These are phyloP conservation scores for Scaptomyza cyrtandrae DNA, from an alignment of 2,888 invertebrate species.

Conservation along the genomic window DNA sequence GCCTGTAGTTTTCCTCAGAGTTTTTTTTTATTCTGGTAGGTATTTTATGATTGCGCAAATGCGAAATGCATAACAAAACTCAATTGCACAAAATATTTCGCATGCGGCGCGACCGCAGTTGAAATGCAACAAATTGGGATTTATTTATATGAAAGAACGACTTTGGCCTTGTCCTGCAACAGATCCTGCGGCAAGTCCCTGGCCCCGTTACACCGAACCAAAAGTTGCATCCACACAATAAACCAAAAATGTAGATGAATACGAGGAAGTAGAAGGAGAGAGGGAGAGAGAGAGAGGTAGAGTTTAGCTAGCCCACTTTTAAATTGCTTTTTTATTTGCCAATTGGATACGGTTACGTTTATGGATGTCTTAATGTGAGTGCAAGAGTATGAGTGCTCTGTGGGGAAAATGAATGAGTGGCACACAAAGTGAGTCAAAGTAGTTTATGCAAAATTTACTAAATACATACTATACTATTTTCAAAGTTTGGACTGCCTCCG, in stretches of 20 bases:
- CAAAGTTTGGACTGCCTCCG: constrained; percentile 51
- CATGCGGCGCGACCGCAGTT: constrained; percentile 46
- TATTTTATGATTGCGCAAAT: constrained; percentile 68
- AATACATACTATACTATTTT: constrained; percentile 35
- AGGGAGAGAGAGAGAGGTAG: background rate
- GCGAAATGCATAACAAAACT: constrained; percentile 76
- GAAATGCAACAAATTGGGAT: constrained; percentile 69
- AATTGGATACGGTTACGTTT: constrained; percentile 49
- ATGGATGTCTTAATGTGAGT: constrained; percentile 33
- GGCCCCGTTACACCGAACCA: constrained; percentile 16
- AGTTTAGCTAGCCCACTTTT: constrained; percentile 62
- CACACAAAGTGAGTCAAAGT: constrained; percentile 58
- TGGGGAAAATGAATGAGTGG: constrained; percentile 30
- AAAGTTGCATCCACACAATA: constrained; percentile 26
- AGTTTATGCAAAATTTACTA: constrained; percentile 64
- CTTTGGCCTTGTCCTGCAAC: constrained; percentile 45
- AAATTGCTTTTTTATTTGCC: constrained; percentile 76
- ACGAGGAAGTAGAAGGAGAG: no score
- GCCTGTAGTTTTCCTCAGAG: constrained; percentile 19
- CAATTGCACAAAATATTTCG: constrained; percentile 71
- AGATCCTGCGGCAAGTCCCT: constrained; percentile 21
- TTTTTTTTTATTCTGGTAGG: constrained; percentile 3
- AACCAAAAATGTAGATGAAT: constrained; percentile 8
- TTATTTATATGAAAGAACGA: constrained; percentile 52
- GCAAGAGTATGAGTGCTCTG: constrained; percentile 4